Conservation (phyloP, 2,888 invertebrate species). For the Cheilosia grossa region DNA sequence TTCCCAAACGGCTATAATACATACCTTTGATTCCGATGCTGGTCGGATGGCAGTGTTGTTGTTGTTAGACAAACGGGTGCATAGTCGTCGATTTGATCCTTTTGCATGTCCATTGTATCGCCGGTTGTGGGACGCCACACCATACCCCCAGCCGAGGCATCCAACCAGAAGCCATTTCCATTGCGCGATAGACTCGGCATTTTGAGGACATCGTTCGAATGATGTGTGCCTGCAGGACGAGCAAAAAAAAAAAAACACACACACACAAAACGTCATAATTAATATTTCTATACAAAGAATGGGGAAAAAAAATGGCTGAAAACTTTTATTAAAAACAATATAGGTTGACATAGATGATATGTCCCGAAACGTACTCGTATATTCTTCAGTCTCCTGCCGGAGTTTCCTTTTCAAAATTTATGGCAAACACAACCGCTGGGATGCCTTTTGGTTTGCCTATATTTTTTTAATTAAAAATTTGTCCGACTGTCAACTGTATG, state of each 20-base stretch:
- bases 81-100: slow-evolving; percentile 83
- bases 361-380: slow-evolving; percentile 27
- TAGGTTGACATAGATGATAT: slow-evolving; percentile 55
- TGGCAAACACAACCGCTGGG: slow-evolving; percentile 42
- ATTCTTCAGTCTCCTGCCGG: slow-evolving; percentile 19
- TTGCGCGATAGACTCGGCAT: slow-evolving; percentile 83
- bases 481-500: slow-evolving; percentile 75
- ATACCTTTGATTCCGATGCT: slow-evolving; percentile 75
- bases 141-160: slow-evolving; percentile 82
- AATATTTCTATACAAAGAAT: slow-evolving; percentile 47
- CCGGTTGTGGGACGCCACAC: slow-evolving; percentile 82
- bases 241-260: slow-evolving; percentile 1
- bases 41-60: slow-evolving; percentile 68
- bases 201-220: slow-evolving; percentile 83
- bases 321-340: slow-evolving; percentile 48
- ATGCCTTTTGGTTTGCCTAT: slow-evolving; percentile 41
- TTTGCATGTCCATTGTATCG: slow-evolving; percentile 82
- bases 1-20: background rate
- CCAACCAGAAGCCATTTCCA: slow-evolving; percentile 83
- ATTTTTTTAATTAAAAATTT: slow-evolving; percentile 76
- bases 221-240: slow-evolving; percentile 80
- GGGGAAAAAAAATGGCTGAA: slow-evolving; percentile 19
- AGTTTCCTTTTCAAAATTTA: slow-evolving; percentile 57
- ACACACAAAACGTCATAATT: slow-evolving; percentile 58
- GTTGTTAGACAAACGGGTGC: slow-evolving; percentile 82